Evolutionary conservation across 2,888 invertebrate genomes (phyloP).

Genomic region (Lithophane leautieri): DNA sequence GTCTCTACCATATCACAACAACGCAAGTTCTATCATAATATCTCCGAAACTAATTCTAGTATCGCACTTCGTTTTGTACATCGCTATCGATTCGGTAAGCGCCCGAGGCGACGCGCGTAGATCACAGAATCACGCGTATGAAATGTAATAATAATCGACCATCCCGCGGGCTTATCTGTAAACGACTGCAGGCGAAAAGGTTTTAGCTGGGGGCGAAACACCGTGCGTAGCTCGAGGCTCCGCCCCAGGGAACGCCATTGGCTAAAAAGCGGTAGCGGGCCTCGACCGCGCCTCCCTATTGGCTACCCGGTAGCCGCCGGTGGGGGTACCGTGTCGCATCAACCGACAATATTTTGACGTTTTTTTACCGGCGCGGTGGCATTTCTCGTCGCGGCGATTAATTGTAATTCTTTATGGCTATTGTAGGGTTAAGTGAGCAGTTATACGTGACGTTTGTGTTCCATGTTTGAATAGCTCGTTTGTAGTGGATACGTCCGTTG

Average conservation of each 20-base stretch:
- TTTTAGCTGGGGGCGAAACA: slow-evolving; percentile 90
- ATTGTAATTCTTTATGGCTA: slow-evolving; percentile 89
- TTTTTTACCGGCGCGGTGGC: slow-evolving; percentile 87
- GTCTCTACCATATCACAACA: slow-evolving; percentile 78
- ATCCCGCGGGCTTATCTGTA: slow-evolving; percentile 90
- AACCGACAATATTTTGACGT: slow-evolving; percentile 88
- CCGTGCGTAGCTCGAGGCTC: slow-evolving; percentile 87
- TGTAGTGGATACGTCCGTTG: slow-evolving; percentile 70
- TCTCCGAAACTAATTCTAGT: slow-evolving; percentile 69
- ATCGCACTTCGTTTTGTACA: slow-evolving; percentile 79
- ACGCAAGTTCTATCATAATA: slow-evolving; percentile 71
- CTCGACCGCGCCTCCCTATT: slow-evolving; percentile 82
- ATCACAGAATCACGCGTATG: slow-evolving; percentile 87
- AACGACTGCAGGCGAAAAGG: slow-evolving; percentile 90
- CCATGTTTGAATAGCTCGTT: slow-evolving; percentile 79
- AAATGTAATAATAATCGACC: slow-evolving; percentile 90
- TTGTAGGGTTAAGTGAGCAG: slow-evolving; percentile 89
- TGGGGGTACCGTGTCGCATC: slow-evolving; percentile 81
- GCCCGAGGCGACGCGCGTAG: slow-evolving; percentile 84
- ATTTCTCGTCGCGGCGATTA: slow-evolving; percentile 88
- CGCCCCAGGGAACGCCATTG: slow-evolving; percentile 88
- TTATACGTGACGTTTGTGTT: slow-evolving; percentile 82
- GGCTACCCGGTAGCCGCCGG: slow-evolving; percentile 81
- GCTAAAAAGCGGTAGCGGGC: slow-evolving; percentile 83
- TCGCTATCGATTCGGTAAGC: slow-evolving; percentile 83